Percentiles rank a stretch among this genome's conserved stretches.
phyloP scores from a whole-genome alignment of 2,888 invertebrate species.

The Cantharis nigra region DNA sequence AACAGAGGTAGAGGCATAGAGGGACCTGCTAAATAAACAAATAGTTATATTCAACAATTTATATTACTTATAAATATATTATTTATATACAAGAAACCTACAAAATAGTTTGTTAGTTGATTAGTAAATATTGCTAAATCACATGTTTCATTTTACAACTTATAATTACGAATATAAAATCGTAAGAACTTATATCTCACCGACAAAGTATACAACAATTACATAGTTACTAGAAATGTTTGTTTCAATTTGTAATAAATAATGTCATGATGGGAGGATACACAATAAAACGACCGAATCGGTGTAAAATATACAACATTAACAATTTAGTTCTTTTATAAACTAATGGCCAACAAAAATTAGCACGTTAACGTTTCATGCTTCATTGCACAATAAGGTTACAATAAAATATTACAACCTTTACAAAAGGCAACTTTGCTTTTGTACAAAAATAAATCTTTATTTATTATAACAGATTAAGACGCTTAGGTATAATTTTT shows the following conservation, averaged over 20 bases:
- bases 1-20: too few relatives aligned
- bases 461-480: constrained; percentile 12
- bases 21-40: neutral
- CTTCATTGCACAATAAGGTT: constrained; percentile 19
- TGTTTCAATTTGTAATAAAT: neutral
- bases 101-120: constrained; percentile 22
- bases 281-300: neutral
- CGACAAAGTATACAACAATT: neutral
- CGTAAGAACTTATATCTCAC: neutral
- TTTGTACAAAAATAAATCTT: constrained; percentile 27
- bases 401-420: constrained; percentile 14
- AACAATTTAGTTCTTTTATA: neutral
- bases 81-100: constrained; percentile 26
- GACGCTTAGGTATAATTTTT: neutral
- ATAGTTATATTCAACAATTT: constrained; percentile 16
- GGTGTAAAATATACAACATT: neutral
- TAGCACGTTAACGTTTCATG: neutral
- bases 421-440: constrained; percentile 23
- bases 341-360: neutral
- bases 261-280: neutral
- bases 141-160: constrained; percentile 31
- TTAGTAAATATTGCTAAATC: constrained; percentile 38
- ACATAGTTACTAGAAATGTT: neutral
- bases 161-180: neutral
- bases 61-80: constrained; percentile 18